Evolutionary conservation across 2,113 vertebrate genomes (phyloP), one percentile per base, ranked within the genome.

Genomic region (Acinonyx jubatus): DNA sequence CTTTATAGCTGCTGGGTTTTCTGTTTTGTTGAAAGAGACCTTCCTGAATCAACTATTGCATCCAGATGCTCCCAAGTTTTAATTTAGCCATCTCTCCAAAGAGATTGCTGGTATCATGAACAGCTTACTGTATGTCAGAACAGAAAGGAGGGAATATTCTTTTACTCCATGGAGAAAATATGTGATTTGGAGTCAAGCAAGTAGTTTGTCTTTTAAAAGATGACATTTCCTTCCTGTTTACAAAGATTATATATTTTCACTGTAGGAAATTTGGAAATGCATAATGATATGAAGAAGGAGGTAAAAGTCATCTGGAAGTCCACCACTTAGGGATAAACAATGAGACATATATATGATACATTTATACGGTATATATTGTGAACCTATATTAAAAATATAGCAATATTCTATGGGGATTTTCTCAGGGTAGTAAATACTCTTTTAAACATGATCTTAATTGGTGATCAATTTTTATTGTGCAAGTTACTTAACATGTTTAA

Each of bases 211-310:
- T 74, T 84, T 83, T n/a, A 76, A 76, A 92, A 82, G 91, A 74
- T 81, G 82, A 50, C n/a, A 79, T 50, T 91, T 69, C 23, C 7
- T 68, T 16, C 55, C 9, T 31, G 18, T 86, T 93, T 68, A 57
- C 38, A 78, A 68, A 90, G 80, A 93, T 52, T 78, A 92, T 55
- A 25, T 87, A 68, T 87, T 92, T 82, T 93, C 19, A n/a, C 69
- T 88, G n/a, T 57, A 68, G 52, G 25, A 94, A 94, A 94, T 76
- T 90, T 95, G 91, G 81, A 91, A 82, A 83, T 78, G 36, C 79
- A 41, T 52, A 83, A 50, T 68, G 45, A 69, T 79, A 48, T 65
- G 68, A 79, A 91, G 63, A 88, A 95, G 63, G 74, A 78, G 91
- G 74, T 31, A 45, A 65, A 86, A 78, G 19, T 94, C 45, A 94